Conservation (phyloP, 2,888 invertebrate species). For the Unio pictorum region DNA sequence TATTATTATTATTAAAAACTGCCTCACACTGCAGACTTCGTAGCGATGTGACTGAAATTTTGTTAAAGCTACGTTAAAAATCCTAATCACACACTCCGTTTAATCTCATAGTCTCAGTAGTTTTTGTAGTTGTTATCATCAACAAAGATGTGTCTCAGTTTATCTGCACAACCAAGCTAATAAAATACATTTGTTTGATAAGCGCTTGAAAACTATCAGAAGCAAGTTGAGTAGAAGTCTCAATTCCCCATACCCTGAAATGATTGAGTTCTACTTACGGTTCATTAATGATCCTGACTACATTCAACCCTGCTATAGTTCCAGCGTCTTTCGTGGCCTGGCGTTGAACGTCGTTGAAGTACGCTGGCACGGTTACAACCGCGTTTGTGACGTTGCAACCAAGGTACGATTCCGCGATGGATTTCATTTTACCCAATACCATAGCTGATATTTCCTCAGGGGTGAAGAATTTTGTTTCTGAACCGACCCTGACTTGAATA, state of each 20-base stretch:
- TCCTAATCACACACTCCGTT: no score
- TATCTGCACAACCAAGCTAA: background rate
- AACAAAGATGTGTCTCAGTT: background rate
- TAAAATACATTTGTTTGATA: background rate
- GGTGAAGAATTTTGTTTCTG: conserved; percentile 84
- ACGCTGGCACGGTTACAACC: conserved; percentile 96
- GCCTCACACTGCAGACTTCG: no score
- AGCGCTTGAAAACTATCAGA: background rate
- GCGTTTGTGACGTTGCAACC: conserved; percentile 92
- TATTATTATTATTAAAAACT: no score
- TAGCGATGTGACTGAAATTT: no score
- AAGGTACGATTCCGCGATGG: conserved; percentile 97
- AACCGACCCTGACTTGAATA: conserved; percentile 78
- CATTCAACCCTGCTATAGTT: conserved; percentile 90
- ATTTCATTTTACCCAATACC: conserved; percentile 98
- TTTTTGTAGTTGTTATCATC: no score
- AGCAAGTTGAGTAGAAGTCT: background rate
- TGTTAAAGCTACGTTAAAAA: no score
- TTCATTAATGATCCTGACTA: conserved; percentile 98
- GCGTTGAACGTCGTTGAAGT: conserved; percentile 99
- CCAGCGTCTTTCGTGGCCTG: conserved; percentile 99
- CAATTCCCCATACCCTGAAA: background rate
- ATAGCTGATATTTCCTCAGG: conserved; percentile 99
- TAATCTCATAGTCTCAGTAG: no score
- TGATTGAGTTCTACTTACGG: conserved; percentile 59